These are phyloP conservation scores for Oscheius sp. DNA, from an alignment of 2,888 invertebrate species.

Conservation along the genomic window DNA sequence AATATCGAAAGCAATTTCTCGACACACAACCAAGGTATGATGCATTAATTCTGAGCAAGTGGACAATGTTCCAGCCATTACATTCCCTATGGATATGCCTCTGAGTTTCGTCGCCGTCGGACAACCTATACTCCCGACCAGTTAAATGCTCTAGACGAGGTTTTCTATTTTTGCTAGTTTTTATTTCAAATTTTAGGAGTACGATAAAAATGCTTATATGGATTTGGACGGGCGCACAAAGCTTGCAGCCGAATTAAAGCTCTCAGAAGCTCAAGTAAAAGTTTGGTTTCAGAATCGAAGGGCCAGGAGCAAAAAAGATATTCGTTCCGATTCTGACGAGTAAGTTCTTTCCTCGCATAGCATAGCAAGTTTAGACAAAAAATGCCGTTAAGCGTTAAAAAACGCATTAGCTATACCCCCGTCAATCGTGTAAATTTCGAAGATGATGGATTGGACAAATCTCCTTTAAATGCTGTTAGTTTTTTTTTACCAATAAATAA, in stretches of 20 bases:
- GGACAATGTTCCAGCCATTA: neutral
- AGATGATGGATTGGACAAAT: too few relatives aligned
- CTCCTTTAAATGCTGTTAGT: too few relatives aligned
- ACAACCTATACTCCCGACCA: neutral
- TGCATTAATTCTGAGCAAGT: too few relatives aligned
- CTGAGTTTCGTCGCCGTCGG: neutral
- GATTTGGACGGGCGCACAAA: neutral
- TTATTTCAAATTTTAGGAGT: neutral
- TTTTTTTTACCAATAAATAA: too few relatives aligned
- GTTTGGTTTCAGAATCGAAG: slow-evolving; percentile 17
- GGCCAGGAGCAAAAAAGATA: neutral
- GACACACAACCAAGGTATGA: too few relatives aligned
- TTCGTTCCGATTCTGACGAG: too few relatives aligned
- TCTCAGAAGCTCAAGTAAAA: neutral
- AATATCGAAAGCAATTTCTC: too few relatives aligned
- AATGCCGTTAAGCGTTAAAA: too few relatives aligned
- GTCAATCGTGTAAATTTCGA: too few relatives aligned
- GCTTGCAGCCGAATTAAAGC: neutral
- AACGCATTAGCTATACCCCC: too few relatives aligned
- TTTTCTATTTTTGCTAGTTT: neutral
- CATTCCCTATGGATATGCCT: neutral
- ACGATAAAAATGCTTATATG: neutral
- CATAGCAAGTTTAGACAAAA: too few relatives aligned
- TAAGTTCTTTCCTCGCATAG: too few relatives aligned
- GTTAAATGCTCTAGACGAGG: slow-evolving; percentile 2